Evolutionary conservation across 2,113 vertebrate species (phyloP).

Genomic region (Myiozetetes cayanensis): DNA sequence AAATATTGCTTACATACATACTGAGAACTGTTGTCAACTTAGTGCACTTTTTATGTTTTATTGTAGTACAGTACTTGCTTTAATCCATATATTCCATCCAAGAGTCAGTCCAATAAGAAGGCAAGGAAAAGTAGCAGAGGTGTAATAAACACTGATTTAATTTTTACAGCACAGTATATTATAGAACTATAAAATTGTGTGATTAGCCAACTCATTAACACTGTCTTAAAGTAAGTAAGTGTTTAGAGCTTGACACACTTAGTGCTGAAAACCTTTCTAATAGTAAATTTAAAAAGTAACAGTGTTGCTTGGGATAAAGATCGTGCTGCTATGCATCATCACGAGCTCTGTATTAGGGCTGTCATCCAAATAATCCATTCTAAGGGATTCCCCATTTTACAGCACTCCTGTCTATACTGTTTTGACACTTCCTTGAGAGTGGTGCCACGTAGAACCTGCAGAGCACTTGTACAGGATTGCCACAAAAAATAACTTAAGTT

Average conservation of each 20-base stretch:
- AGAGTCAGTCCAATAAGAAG: not conserved
- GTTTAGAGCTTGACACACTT: conserved; percentile 10
- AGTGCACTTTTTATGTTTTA: not conserved
- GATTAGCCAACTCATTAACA: conserved; percentile 59
- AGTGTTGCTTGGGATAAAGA: not conserved
- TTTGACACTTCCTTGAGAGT: not conserved
- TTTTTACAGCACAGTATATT: conserved; percentile 31
- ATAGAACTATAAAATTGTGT: conserved; percentile 37
- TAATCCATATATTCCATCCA: conserved; percentile 10
- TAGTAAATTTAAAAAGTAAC: not conserved
- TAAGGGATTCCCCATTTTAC: not conserved
- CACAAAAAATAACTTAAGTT: not conserved
- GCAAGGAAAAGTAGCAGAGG: not conserved
- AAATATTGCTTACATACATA: not conserved
- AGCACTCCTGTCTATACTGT: not conserved
- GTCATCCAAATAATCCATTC: not conserved
- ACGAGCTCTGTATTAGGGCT: not conserved
- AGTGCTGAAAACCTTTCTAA: conserved; percentile 12
- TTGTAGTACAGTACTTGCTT: not conserved
- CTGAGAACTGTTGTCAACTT: not conserved
- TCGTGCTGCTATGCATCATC: not conserved
- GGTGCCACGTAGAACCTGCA: not conserved
- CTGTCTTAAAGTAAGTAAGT: conserved; percentile 35
- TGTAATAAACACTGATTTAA: conserved; percentile 47
- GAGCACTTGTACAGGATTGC: not conserved